phyloP scores from a whole-genome alignment of 2,888 invertebrate genomes.

The Plusia festucae region DNA sequence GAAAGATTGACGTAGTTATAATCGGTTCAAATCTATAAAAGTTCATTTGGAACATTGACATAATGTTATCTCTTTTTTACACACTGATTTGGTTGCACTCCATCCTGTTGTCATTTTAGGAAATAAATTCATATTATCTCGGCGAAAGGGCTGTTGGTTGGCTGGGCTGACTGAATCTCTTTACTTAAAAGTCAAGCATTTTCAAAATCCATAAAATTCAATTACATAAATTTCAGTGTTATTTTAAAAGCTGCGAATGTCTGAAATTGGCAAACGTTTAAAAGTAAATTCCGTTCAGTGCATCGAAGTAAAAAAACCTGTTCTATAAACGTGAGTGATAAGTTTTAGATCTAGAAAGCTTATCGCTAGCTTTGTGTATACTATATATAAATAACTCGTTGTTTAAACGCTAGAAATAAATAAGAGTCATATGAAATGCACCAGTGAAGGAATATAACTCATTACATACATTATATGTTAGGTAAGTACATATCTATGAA shows the following conservation, averaged over 20 bases:
- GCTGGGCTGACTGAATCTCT: constrained; percentile 30
- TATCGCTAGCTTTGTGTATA: constrained; percentile 46
- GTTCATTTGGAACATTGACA: constrained; percentile 23
- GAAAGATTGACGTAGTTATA: constrained; percentile 34
- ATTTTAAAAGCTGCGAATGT: constrained; percentile 12
- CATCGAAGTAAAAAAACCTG: constrained; percentile 23
- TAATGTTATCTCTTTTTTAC: constrained; percentile 26
- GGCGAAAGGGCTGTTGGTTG: constrained; percentile 44
- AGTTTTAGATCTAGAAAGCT: constrained; percentile 52
- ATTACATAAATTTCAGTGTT: constrained; percentile 41
- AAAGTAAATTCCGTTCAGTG: constrained; percentile 19
- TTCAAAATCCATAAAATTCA: constrained; percentile 20
- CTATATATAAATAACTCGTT: constrained; percentile 11
- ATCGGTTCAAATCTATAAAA: constrained; percentile 16
- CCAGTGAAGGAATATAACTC: constrained; percentile 47
- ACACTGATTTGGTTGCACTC: not conserved
- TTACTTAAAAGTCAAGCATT: constrained; percentile 31
- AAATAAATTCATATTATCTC: constrained; percentile 16
- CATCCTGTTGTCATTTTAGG: constrained; percentile 54
- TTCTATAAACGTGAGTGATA: constrained; percentile 50
- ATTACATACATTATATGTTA: constrained; percentile 68
- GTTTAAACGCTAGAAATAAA: constrained; percentile 11
- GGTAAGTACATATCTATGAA: constrained; percentile 67
- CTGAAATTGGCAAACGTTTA: not conserved
- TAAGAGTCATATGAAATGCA: constrained; percentile 49